Evolutionary conservation across 2,888 invertebrate species (phyloP), one percentile per base, ranked within the genome.

Genomic region (Sinentomon sp.): DNA sequence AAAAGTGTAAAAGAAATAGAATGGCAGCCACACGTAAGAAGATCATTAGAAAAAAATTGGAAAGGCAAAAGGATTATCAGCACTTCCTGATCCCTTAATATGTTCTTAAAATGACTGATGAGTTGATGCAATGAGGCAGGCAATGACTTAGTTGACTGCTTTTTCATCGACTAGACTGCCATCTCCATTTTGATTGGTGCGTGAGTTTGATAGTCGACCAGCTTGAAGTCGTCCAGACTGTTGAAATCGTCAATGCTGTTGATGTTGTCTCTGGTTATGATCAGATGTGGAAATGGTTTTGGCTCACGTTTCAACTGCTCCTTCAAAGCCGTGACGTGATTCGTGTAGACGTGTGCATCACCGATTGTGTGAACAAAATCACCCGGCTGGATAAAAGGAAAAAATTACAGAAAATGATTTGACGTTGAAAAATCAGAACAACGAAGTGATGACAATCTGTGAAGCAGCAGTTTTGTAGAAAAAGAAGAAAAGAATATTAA

Each of bases 341-440:
- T 89, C 7, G 66, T 53, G 50, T 94, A 97, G 2, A 97, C 69
- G 56, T 94, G 94, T 24, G 83, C 74, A 55, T 97, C 94, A 9
- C 94, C 94, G 42, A 87, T 62, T 1, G 82, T 77, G 52, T 92
- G 89, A 3, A 94, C 61, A 50, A 97, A 85, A 41, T 92, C 89
- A 21, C 80, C 85, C 30, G 85, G 68, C 72, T 83, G 44, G 5
- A 44, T 43, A 20, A 43, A 43, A 43, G 32, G 2, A 36, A 35
- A 24, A 17, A 13, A 10, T 17, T 13, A 3, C 10, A 5, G 21
- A n/a, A 5, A 21, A 22, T 22, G n/a, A 22, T n/a, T n/a, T 9
- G 22, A 22, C n/a, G 7, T 9, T 22, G 14, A 24, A 13, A 13
- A 24, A 4, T 12, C 14, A 24, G 6, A 24, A 5, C 14, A 24